phyloP scores from a whole-genome alignment of 2,888 invertebrate species.

The Magallana nippona region DNA sequence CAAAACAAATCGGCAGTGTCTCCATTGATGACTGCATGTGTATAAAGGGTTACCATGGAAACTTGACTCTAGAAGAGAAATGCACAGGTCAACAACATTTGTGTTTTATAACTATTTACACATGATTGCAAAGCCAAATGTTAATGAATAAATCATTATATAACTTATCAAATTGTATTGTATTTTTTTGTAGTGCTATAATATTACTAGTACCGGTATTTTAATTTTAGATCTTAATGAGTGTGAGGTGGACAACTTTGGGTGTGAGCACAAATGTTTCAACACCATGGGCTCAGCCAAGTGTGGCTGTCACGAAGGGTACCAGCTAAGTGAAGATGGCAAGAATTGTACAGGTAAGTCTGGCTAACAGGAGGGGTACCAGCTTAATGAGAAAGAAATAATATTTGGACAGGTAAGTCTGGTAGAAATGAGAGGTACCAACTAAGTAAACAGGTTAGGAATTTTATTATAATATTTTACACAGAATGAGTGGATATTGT shows the following conservation, averaged over 20 bases:
- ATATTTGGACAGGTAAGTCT: neutral
- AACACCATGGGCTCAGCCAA: conserved; percentile 45
- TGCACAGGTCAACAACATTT: conserved; percentile 52
- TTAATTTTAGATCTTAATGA: conserved; percentile 45
- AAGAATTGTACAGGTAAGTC: conserved; percentile 50
- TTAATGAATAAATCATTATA: too few species aligned
- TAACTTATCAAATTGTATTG: too few species aligned
- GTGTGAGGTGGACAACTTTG: conserved; percentile 50
- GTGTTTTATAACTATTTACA: too few species aligned
- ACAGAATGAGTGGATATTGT: too few species aligned
- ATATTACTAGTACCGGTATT: too few species aligned
- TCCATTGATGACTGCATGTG: conserved; percentile 52
- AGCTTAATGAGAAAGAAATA: neutral
- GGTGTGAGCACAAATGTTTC: conserved; percentile 48
- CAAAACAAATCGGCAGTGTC: conserved; percentile 48
- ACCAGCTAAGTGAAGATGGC: conserved; percentile 38
- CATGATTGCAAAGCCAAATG: too few species aligned
- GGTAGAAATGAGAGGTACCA: too few species aligned
- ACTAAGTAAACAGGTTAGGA: too few species aligned
- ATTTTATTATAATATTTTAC: too few species aligned
- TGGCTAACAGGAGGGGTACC: neutral
- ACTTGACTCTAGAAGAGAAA: conserved; percentile 32
- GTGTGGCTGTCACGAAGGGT: conserved; percentile 46
- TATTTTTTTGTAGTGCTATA: too few species aligned
- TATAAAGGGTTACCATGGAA: conserved; percentile 49